Base-by-base conservation (phyloP, 2,113 vertebrate genomes). In the Phycodurus eques region DNA sequence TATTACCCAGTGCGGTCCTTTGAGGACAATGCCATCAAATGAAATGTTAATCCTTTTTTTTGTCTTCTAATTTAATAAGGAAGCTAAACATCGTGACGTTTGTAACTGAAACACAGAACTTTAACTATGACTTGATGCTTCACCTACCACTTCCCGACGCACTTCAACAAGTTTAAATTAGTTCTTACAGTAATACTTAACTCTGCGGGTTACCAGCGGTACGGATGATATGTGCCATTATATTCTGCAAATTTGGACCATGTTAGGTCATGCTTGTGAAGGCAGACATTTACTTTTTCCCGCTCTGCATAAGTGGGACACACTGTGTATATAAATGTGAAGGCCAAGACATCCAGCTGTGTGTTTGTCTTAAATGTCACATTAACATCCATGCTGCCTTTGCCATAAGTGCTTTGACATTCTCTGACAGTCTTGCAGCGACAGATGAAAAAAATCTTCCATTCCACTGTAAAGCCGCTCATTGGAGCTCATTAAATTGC, bases 341-440 rank as follows among this genome's bases (percentile, higher is more conserved):
- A 85, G 77, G 67, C 49, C 67, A 78, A 67, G 68, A 76, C 62
- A 76, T 66, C 76, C 70, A 71, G 68, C 71, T 77, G 73, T 72
- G 70, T 71, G 39, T 76, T 61, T 79, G 33, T 57, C 73, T 82
- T 82, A 86, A 88, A 88, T 88, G 88, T 85, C 85, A 88, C 76
- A 88, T 90, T 86, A 86, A 73, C 78, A 88, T 85, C 64, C 60
- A 71, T 71, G 51, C 61, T 74, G 42, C 67, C 49, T 8, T 70
- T 67, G 77, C 71, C 66, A 79, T 67, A 78, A 83, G 72, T 49
- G 39, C 43, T 68, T 53, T 88, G 77, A 87, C 77, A 78, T 82
- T 86, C 71, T 80, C 59, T 46, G 69, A 65, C 68, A 42, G 14
- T 46, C 59, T 51, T 70, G 43, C 49, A 13, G n/a, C 43, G 71